Percentiles rank a stretch among this genome's conserved stretches.
phyloP scores from a whole-genome alignment of 2,797 vertebrate genomes.

The Chelon labrosus region DNA sequence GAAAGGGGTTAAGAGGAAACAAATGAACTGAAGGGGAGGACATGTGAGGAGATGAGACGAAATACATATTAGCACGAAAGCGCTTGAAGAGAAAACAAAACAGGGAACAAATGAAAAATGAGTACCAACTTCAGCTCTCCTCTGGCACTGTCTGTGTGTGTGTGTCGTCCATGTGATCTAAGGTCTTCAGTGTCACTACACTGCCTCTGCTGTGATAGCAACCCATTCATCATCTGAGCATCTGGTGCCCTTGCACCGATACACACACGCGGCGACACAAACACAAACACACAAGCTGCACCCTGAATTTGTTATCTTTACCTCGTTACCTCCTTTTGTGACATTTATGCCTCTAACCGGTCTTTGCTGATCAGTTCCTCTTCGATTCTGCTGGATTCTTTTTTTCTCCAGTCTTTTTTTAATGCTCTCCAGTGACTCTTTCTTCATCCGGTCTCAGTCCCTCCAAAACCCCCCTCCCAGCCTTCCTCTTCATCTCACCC shows the following conservation, averaged over 20 bases:
- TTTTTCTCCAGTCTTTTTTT: background rate
- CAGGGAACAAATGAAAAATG: slow-evolving; percentile 44
- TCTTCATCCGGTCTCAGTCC: slow-evolving; percentile 1
- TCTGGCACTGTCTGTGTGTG: slow-evolving; percentile 30
- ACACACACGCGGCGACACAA: slow-evolving; percentile 13
- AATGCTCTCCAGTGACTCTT: background rate
- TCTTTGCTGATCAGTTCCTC: slow-evolving; percentile 10
- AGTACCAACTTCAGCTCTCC: slow-evolving; percentile 48
- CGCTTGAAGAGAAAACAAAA: slow-evolving; percentile 13
- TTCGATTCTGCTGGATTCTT: too few relatives aligned
- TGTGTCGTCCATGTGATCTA: slow-evolving; percentile 73
- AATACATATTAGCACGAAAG: background rate
- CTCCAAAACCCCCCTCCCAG: slow-evolving; percentile 1
- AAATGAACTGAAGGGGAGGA: background rate
- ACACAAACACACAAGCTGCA: background rate
- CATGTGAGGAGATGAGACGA: background rate
- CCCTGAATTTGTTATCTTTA: slow-evolving; percentile 37
- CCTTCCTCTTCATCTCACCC: slow-evolving; percentile 1
- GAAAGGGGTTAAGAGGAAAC: slow-evolving; percentile 2
- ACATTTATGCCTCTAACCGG: slow-evolving; percentile 1
- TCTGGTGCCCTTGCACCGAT: slow-evolving; percentile 75
- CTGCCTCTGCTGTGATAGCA: slow-evolving; percentile 77
- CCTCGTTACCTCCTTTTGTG: slow-evolving; percentile 3
- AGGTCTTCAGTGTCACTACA: slow-evolving; percentile 79
- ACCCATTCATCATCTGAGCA: slow-evolving; percentile 78